These are phyloP conservation scores for Penaeus chinensis DNA, from an alignment of 1,140 invertebrate species.

Conservation along the genomic window DNA sequence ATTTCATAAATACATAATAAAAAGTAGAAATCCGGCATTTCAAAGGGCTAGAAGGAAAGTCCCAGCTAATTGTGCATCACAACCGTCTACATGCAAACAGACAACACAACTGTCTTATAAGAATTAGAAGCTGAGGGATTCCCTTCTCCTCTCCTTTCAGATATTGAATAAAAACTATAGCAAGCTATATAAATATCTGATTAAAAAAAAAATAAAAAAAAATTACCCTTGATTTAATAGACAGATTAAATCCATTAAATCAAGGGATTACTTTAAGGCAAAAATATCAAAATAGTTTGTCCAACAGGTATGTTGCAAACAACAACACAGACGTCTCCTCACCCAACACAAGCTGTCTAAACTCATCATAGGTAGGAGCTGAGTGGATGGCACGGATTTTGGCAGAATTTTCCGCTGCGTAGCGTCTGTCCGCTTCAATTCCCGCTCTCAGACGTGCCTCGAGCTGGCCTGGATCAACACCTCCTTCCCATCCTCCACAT, in stretches of 20 bases:
- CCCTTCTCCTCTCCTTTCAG: no score
- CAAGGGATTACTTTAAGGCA: neutral
- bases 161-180: no score
- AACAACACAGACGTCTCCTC: neutral
- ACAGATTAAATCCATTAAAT: neutral
- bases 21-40: no score
- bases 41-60: no score
- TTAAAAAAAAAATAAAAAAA: no score
- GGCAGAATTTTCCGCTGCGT: conserved; percentile 59
- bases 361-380: conserved; percentile 61
- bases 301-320: neutral
- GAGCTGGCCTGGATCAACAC: conserved; percentile 51
- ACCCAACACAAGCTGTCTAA: conserved; percentile 62
- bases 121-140: no score
- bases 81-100: no score
- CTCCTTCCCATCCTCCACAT: conserved; percentile 56
- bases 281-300: neutral
- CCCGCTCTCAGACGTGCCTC: conserved; percentile 58
- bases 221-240: no score
- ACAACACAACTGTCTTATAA: no score
- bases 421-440: conserved; percentile 58
- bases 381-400: conserved; percentile 61
- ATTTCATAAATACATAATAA: no score
- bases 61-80: no score
- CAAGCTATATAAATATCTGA: no score